Evolutionary conservation across 2,113 vertebrate species (phyloP), one percentile per base, ranked within the genome.

Genomic region (Glaucomys volans): DNA sequence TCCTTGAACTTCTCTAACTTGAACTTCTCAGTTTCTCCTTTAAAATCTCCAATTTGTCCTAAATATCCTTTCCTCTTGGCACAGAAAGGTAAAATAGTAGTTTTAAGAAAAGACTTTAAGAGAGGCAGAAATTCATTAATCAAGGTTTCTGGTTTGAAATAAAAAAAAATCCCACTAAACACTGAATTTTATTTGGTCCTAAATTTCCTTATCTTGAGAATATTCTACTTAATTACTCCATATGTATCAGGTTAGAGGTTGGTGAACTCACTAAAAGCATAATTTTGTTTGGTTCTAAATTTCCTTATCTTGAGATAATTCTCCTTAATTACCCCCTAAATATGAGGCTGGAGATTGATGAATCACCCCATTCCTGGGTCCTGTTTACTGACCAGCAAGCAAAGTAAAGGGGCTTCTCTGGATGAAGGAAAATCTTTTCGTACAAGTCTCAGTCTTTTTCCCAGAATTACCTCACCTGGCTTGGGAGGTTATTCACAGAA

Each of bases 231-330:
- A 75, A 90, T 52, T 77, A 81, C 3, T 89, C 40, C 5, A 11
- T 74, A 91, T 72, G 7, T 18, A 62, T 22, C 37, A 76, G 59
- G 42, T 74, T 14, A 87, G 69, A 89, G 14, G 79, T 24, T 74
- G 40, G 47, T 86, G 20, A 89, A 20, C 30, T 13, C 64, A 13
- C 30, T 67, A 57, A 57, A 57, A 57, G 57, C 1, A 92, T 69
- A 88, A 69, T 93, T 93, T 85, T 88, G 52, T 18, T 91, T 90
- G 69, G 69, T 79, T 52, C 50, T 90, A 89, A 77, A 90, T 89
- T 90, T 87, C 52, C 47, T 92, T 69, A 52, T 82, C 4, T 69
- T 93, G 66, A 66, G 35, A 57, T 76, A 97, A 96, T 0, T 86
- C 26, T 88, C 52, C 30, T 50, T 40, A 74, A 90, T 50, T 81